Percentiles rank a stretch among this genome's conserved stretches.
phyloP scores from a whole-genome alignment of 2,888 invertebrate genomes.

The Allygus modestus region DNA sequence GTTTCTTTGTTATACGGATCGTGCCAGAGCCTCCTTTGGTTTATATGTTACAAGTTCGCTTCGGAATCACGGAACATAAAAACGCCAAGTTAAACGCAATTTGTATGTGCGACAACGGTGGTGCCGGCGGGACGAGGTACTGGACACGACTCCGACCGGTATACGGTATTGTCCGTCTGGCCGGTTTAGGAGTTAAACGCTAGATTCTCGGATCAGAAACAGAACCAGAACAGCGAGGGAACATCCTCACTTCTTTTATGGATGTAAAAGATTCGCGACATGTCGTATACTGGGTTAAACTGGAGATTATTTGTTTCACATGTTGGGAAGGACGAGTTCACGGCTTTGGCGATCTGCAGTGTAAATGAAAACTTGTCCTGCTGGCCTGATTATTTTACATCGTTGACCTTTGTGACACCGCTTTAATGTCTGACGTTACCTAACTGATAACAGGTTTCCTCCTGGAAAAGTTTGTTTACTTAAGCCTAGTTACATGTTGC shows the following conservation, averaged over 20 bases:
- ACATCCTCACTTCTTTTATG: not conserved
- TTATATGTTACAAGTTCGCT: no score
- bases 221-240: not conserved
- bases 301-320: not conserved
- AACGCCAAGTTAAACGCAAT: not conserved
- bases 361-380: no score
- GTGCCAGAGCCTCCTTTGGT: no score
- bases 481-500: no score
- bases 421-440: no score
- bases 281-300: not conserved
- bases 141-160: not conserved
- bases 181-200: constrained; percentile 1
- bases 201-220: not conserved
- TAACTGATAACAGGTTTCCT: no score
- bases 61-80: no score
- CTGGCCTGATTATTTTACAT: no score
- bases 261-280: not conserved
- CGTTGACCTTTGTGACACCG: no score
- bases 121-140: not conserved
- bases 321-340: not conserved
- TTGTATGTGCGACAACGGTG: not conserved
- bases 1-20: no score
- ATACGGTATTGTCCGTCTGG: not conserved
- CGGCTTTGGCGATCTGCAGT: not conserved
- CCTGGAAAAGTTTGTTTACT: no score